Evolutionary conservation across 2,113 vertebrate genomes (phyloP), one percentile per base, ranked within the genome.

Genomic region (Rhynchopsitta pachyrhyncha): DNA sequence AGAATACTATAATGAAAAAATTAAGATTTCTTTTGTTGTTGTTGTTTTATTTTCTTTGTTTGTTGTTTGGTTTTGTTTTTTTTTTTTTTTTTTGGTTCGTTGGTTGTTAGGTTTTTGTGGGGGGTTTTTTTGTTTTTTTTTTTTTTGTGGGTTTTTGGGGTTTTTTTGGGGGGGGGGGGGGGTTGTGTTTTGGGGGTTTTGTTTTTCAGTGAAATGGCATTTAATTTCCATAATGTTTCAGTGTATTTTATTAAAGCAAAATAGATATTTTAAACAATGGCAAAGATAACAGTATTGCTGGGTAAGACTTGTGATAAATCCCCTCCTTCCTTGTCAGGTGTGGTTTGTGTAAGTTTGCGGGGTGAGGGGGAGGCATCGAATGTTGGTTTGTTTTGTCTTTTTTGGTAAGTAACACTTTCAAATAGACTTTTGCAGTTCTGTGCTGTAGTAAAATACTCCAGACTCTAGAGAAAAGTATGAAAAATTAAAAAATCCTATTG

Each of bases 291-390:
- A 24, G 13, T n/a, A 7, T 76, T 76, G 19, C 18, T 64, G 22
- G 18, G 13, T 41, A 33, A 66, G 44, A 29, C 5, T 13, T 63
- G 44, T 25, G 60, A 3, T 59, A 35, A 59, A 24, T 15, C 2
- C 9, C 2, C 4, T 9, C 14, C 10, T 4, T 1, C 13, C 3
- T 35, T 6, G 7, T 23, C 17, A 37, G 15, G 3, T 62, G 39
- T 47, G 14, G 24, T 31, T 63, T 49, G 23, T 19, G 29, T 18
- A 27, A 17, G 7, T 16, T 37, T 39, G 22, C 1, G 7, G 11
- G 3, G 6, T 9, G 2, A 15, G 9, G 11, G 19, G 23, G 47
- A 23, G 22, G 47, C 22, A 49, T 16, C 2, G 20, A 57, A 57
- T n/a, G 55, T n/a, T 35, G 15, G 7, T 24, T 55, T 23, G 13